phyloP scores from a whole-genome alignment of 2,113 vertebrate genomes.

The Anthoscopus minutus region DNA sequence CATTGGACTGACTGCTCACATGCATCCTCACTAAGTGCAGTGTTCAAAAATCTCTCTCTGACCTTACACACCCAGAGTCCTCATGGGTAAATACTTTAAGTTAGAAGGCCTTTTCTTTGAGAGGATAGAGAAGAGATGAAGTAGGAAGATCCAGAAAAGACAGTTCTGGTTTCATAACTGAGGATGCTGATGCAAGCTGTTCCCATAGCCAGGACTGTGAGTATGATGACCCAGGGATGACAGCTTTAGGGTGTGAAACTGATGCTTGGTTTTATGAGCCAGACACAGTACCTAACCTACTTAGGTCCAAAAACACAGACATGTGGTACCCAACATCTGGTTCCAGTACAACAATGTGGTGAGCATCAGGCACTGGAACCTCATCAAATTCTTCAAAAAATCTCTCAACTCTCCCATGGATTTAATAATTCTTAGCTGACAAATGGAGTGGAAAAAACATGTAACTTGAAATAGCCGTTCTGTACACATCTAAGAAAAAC shows the following conservation, averaged over 20 bases:
- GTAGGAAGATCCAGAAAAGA: not conserved
- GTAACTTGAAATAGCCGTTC: not conserved
- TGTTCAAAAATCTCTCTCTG: not conserved
- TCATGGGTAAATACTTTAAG: not conserved
- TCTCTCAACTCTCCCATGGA: not conserved
- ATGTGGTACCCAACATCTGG: not conserved
- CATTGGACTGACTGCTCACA: not conserved
- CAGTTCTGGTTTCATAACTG: not conserved
- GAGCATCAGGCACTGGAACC: not conserved
- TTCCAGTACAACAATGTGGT: not conserved
- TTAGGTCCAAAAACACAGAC: not conserved
- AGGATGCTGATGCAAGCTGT: not conserved
- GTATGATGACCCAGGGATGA: not conserved
- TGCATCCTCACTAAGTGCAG: not conserved
- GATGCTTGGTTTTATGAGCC: not conserved
- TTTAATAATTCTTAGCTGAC: conserved; percentile 2
- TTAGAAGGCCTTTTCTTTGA: not conserved
- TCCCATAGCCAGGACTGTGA: not conserved
- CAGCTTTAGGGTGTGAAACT: not conserved
- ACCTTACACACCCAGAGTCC: not conserved
- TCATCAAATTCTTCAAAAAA: conserved; percentile 26
- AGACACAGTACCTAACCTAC: not conserved
- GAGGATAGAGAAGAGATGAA: not conserved
- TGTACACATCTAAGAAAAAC: not conserved
- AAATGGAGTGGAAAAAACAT: not conserved